Percentiles rank a stretch among this genome's conserved stretches.
These are phyloP conservation scores for Lagodon rhomboides DNA, from an alignment of 2,797 vertebrate genomes.

Conservation along the genomic window DNA sequence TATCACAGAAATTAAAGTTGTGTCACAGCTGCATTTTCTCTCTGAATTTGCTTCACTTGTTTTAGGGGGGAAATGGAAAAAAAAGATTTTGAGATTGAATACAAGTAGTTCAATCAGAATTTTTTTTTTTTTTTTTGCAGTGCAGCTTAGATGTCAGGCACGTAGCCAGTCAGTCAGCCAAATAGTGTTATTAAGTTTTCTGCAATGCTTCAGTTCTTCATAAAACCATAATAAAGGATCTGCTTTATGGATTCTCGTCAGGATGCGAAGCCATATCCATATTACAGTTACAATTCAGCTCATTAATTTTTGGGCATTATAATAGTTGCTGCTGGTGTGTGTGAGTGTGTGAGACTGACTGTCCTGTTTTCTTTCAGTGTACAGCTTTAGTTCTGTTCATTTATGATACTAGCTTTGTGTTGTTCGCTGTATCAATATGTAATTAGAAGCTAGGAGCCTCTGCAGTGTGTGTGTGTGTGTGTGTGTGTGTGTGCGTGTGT, in stretches of 20 bases:
- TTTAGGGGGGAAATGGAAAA: neutral
- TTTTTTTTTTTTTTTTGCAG: slow-evolving; percentile 14
- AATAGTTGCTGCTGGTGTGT: slow-evolving; percentile 37
- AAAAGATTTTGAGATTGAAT: slow-evolving; percentile 37
- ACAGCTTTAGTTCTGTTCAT: slow-evolving; percentile 49
- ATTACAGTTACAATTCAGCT: slow-evolving; percentile 68
- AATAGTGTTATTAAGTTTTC: slow-evolving; percentile 70
- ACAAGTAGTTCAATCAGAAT: slow-evolving; percentile 39
- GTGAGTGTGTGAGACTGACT: slow-evolving; percentile 13
- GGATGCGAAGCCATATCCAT: slow-evolving; percentile 52
- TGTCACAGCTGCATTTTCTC: slow-evolving; percentile 19
- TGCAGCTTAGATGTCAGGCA: slow-evolving; percentile 49
- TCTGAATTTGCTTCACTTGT: slow-evolving; percentile 34
- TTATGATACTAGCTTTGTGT: slow-evolving; percentile 60
- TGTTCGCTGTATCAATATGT: slow-evolving; percentile 76
- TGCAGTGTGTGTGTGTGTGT: slow-evolving; percentile 54
- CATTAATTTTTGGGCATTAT: slow-evolving; percentile 69
- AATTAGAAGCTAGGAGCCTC: slow-evolving; percentile 68
- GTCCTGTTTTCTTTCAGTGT: slow-evolving; percentile 13
- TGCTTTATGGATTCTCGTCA: slow-evolving; percentile 68
- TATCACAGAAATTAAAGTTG: slow-evolving; percentile 31
- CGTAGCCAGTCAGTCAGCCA: slow-evolving; percentile 58
- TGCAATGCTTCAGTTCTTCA: slow-evolving; percentile 69
- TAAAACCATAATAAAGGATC: slow-evolving; percentile 68
- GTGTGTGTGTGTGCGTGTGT: slow-evolving; percentile 27